phyloP scores from a whole-genome alignment of 2,888 invertebrate species.

The Macaria notata region DNA sequence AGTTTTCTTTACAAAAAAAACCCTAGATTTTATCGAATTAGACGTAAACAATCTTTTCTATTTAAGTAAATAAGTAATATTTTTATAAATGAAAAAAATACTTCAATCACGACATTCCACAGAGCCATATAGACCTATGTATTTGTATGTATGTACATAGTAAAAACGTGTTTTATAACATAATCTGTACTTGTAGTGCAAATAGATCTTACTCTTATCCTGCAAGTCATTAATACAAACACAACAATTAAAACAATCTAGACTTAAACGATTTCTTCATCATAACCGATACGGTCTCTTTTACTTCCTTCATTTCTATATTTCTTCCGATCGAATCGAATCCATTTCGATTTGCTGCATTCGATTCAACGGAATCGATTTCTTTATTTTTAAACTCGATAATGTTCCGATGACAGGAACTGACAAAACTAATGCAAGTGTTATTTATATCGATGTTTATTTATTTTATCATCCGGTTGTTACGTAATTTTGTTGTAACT shows the following conservation, averaged over 20 bases:
- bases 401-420: slow-evolving; percentile 30
- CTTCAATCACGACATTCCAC: too few species aligned
- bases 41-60: too few species aligned
- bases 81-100: too few species aligned
- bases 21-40: too few species aligned
- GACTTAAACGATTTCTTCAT: slow-evolving; percentile 19
- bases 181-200: too few species aligned
- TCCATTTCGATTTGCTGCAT: slow-evolving; percentile 31
- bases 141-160: too few species aligned
- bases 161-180: too few species aligned
- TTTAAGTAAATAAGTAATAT: too few species aligned
- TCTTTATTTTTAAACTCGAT: slow-evolving; percentile 26
- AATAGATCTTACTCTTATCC: too few species aligned
- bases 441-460: slow-evolving; percentile 37
- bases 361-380: slow-evolving; percentile 29
- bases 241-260: slow-evolving; percentile 18
- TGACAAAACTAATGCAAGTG: slow-evolving; percentile 35
- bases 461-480: slow-evolving; percentile 39
- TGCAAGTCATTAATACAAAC: slow-evolving; percentile 12
- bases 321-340: slow-evolving; percentile 24
- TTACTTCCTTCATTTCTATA: slow-evolving; percentile 27
- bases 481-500: slow-evolving; percentile 32
- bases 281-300: slow-evolving; percentile 5
- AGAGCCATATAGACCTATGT: too few species aligned
- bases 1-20: too few species aligned